These are phyloP conservation scores for Nephrotoma guestfalica DNA, from an alignment of 2,888 invertebrate species.

Conservation along the genomic window DNA sequence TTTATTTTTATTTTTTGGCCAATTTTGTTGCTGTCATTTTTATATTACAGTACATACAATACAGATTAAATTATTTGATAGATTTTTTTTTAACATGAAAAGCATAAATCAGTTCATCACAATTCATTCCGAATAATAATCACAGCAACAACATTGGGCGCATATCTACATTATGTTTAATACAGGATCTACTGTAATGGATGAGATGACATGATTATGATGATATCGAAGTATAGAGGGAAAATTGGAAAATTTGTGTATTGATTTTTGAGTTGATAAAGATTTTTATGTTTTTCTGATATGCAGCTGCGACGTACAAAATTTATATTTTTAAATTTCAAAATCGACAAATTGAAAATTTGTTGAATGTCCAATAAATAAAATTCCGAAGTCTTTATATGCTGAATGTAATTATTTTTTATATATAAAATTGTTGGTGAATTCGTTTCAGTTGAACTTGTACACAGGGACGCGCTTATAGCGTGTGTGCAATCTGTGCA, in stretches of 20 bases:
- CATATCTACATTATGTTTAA: too few relatives aligned
- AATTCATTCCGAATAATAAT: neutral
- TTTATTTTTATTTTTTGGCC: neutral
- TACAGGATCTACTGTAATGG: too few relatives aligned
- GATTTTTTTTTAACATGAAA: neutral
- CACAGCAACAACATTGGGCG: neutral
- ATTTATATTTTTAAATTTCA: neutral
- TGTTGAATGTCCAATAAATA: neutral
- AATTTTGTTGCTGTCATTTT: neutral
- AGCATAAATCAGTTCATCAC: neutral
- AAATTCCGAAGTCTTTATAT: neutral
- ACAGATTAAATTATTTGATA: neutral
- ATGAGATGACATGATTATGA: neutral
- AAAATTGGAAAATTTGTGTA: neutral
- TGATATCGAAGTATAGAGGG: neutral
- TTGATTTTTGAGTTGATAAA: neutral
- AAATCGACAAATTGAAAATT: neutral
- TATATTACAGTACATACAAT: neutral
- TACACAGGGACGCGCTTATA: too few relatives aligned
- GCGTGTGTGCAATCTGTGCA: too few relatives aligned
- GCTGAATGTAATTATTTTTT: too few relatives aligned
- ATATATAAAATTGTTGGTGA: too few relatives aligned
- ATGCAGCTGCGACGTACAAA: neutral
- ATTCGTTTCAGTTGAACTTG: too few relatives aligned
- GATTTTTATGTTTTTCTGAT: neutral